Evolutionary conservation across 2,888 invertebrate genomes (phyloP).

Genomic region (Ormyrus pomaceus): DNA sequence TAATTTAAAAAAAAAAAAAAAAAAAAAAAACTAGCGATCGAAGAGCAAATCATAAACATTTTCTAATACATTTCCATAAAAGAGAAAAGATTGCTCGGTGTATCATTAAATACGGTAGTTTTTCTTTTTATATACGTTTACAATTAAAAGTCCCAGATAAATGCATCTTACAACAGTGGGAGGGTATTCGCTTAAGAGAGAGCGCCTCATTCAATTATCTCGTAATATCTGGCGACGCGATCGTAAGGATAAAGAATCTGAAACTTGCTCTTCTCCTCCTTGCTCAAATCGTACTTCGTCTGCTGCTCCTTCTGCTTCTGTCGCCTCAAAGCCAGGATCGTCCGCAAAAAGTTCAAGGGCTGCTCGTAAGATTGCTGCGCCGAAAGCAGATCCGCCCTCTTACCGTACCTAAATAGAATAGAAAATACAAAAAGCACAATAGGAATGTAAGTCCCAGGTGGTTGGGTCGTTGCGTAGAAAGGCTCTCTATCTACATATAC

Average conservation of each 20-base stretch:
- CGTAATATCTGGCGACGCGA: constrained; percentile 25
- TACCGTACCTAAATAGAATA: constrained; percentile 63
- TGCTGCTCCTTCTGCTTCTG: constrained; percentile 53
- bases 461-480: not conserved
- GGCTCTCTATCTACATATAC: not conserved
- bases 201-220: constrained; percentile 14
- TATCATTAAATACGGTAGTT: too few species aligned
- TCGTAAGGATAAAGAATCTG: constrained; percentile 34
- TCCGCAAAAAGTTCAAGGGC: constrained; percentile 59
- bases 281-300: constrained; percentile 47
- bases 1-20: too few species aligned
- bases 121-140: too few species aligned
- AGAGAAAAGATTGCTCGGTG: too few species aligned
- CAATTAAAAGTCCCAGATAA: too few species aligned
- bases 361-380: constrained; percentile 42
- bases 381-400: constrained; percentile 59
- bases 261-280: constrained; percentile 17
- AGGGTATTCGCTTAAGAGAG: not conserved
- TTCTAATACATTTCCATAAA: too few species aligned
- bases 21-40: too few species aligned
- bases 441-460: not conserved
- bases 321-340: constrained; percentile 56
- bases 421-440: not conserved
- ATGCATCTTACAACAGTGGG: too few species aligned
- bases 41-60: too few species aligned